A percentile compares a stretch with the other conserved stretches of the same genome.
These are phyloP conservation scores for Netelia melanura DNA, from an alignment of 2,888 invertebrate species.

Conservation along the genomic window DNA sequence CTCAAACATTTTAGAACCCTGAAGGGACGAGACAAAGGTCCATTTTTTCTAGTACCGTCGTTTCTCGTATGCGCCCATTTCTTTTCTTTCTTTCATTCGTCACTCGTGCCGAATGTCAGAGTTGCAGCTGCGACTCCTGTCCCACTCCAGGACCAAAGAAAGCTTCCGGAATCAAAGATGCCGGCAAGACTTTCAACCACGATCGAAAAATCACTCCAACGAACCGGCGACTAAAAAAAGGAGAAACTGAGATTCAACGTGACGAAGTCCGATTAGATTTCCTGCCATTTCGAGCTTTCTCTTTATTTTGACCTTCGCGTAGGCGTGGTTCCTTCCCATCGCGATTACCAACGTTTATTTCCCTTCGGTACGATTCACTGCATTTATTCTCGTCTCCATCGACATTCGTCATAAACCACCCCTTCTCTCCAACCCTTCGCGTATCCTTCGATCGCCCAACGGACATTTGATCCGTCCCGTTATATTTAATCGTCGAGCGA, in stretches of 20 bases:
- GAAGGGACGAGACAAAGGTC: slow-evolving; percentile 21
- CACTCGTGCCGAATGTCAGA: slow-evolving; percentile 35
- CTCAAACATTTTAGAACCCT: not conserved
- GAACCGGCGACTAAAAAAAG: not conserved
- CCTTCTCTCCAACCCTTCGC: slow-evolving; percentile 18
- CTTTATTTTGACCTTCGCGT: slow-evolving; percentile 11
- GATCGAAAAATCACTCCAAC: slow-evolving; percentile 44
- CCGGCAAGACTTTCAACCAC: not conserved
- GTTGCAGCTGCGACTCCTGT: slow-evolving; percentile 60
- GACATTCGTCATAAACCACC: slow-evolving; percentile 6
- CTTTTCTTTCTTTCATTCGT: slow-evolving; percentile 33
- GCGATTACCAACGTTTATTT: slow-evolving; percentile 1
- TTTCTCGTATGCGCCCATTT: slow-evolving; percentile 31
- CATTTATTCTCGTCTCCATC: slow-evolving; percentile 16
- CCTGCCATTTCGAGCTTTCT: slow-evolving; percentile 3
- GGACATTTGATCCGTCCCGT: slow-evolving; percentile 28
- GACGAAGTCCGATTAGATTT: slow-evolving; percentile 64
- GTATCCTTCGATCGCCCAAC: not conserved
- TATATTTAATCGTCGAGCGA: not conserved
- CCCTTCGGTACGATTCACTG: not conserved
- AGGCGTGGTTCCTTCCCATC: slow-evolving; percentile 32
- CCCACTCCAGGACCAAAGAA: slow-evolving; percentile 41
- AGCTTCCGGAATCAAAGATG: not conserved
- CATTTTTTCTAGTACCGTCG: slow-evolving; percentile 23
- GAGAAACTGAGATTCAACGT: slow-evolving; percentile 42